These are phyloP conservation scores for Oxycera nigricornis DNA, from an alignment of 2,888 invertebrate species.

Conservation along the genomic window DNA sequence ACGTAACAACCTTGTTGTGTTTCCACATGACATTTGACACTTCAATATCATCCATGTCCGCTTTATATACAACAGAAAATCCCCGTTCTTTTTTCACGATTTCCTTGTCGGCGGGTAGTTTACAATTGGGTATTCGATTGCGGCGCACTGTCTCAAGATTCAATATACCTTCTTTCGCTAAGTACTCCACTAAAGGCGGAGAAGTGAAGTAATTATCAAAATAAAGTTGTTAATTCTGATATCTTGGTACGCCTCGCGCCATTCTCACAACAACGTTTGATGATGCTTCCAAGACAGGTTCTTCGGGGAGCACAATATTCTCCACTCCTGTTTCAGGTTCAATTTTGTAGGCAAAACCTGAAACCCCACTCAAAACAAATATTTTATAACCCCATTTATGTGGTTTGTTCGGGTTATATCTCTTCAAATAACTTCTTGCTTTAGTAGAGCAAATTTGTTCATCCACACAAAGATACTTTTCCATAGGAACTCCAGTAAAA, in stretches of 20 bases:
- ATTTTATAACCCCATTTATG: not conserved
- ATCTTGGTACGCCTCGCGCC: constrained; percentile 27
- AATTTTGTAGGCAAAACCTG: not conserved
- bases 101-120: constrained; percentile 47
- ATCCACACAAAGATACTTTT: no score
- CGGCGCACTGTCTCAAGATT: no score
- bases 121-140: constrained; percentile 52
- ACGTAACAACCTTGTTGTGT: constrained; percentile 55
- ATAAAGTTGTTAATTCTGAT: constrained; percentile 17
- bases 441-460: no score
- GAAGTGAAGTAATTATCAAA: constrained; percentile 28
- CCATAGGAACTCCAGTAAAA: no score
- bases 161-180: no score
- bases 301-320: constrained; percentile 37
- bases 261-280: constrained; percentile 42
- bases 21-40: constrained; percentile 53
- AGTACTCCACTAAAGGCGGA: no score
- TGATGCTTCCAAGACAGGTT: constrained; percentile 46
- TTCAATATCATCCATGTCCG: constrained; percentile 47
- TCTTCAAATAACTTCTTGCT: no score
- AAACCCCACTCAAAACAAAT: constrained; percentile 28
- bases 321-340: constrained; percentile 36
- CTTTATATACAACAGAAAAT: constrained; percentile 47
- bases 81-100: constrained; percentile 45
- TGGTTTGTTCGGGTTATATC: not conserved